Conservation (phyloP, 1,140 invertebrate species). For the Cherax destructor region DNA sequence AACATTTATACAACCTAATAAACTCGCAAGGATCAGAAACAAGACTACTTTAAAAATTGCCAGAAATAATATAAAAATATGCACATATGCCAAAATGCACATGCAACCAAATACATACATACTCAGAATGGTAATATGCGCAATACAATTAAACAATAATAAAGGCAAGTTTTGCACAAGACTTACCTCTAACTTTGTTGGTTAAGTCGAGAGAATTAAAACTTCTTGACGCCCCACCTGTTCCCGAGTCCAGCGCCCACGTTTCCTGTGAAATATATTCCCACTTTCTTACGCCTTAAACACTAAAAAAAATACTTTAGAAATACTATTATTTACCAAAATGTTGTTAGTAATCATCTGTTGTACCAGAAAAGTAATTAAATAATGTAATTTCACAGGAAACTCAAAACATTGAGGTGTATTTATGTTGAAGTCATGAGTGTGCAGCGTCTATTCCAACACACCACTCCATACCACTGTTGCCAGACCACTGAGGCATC, state of each 20-base stretch:
- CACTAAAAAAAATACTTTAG: neutral
- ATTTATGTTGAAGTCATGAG: constrained; percentile 34
- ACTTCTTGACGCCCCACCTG: neutral
- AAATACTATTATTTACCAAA: neutral
- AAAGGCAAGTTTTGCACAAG: neutral
- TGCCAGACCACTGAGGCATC: constrained; percentile 62
- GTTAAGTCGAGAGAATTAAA: neutral
- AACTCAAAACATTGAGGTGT: neutral
- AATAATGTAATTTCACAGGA: neutral
- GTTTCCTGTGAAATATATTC: neutral
- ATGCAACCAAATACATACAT: neutral
- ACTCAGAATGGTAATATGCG: neutral
- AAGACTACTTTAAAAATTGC: too few species aligned
- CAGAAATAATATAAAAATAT: neutral
- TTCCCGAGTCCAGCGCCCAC: neutral
- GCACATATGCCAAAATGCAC: neutral
- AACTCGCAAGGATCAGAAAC: too few species aligned
- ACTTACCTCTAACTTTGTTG: neutral
- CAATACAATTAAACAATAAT: neutral
- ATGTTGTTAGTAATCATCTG: neutral
- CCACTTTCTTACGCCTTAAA: neutral
- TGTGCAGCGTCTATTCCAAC: neutral
- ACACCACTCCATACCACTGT: constrained; percentile 40
- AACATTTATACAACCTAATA: too few species aligned
- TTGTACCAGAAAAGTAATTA: neutral